Evolutionary conservation across 2,797 vertebrate genomes (phyloP).

Genomic region (Rhinichthys osculus): DNA sequence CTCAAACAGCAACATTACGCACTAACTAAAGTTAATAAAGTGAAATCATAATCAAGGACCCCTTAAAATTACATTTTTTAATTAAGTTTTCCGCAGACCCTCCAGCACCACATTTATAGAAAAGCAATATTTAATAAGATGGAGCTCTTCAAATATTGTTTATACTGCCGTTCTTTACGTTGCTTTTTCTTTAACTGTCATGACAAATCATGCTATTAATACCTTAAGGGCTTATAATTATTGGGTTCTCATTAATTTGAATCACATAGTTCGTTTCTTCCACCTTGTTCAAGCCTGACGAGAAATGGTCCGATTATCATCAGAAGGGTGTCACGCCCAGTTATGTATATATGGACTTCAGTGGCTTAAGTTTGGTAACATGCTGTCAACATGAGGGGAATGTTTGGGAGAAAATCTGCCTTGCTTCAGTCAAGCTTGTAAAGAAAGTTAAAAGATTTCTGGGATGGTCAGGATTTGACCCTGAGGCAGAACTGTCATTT

Average conservation of each 20-base stretch:
- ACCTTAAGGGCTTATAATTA: conserved; percentile 45
- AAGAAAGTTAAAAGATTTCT: conserved; percentile 26
- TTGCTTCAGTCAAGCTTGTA: conserved; percentile 42
- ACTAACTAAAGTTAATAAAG: too few species aligned
- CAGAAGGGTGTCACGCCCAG: conserved; percentile 42
- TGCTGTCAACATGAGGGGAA: background rate
- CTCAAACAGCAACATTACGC: too few species aligned
- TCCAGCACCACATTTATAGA: background rate
- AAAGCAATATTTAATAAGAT: background rate
- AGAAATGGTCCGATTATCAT: conserved; percentile 43
- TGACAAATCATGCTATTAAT: conserved; percentile 49
- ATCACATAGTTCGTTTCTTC: conserved; percentile 7
- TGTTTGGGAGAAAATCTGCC: conserved; percentile 48
- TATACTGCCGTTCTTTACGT: background rate
- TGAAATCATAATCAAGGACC: too few species aligned
- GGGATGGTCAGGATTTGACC: conserved; percentile 41
- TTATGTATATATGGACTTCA: conserved; percentile 43
- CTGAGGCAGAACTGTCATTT: background rate
- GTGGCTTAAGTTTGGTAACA: conserved; percentile 19
- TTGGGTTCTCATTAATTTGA: conserved; percentile 26
- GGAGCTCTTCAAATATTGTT: conserved; percentile 9
- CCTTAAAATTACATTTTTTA: background rate
- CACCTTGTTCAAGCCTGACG: conserved; percentile 41
- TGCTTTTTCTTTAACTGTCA: conserved; percentile 3
- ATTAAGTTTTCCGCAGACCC: too few species aligned